Evolutionary conservation across 2,888 invertebrate species (phyloP).

Genomic region (Acheta domesticus): DNA sequence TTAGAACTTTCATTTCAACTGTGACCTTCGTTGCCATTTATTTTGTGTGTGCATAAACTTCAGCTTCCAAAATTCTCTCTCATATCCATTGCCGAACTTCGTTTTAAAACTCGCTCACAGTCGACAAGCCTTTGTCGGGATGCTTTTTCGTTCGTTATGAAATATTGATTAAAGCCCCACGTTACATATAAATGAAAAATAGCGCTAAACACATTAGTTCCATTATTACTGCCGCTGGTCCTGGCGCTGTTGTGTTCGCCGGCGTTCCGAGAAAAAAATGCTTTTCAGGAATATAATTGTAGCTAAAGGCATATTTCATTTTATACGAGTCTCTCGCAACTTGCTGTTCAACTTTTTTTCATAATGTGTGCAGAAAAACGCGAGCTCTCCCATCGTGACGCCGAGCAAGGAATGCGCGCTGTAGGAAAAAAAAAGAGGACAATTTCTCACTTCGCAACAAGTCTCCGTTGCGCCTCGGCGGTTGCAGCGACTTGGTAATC

Average conservation of each 20-base stretch:
- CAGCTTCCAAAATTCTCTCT: no score
- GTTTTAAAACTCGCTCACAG: not conserved
- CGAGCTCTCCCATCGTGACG: not conserved
- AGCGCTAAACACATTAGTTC: slow-evolving; percentile 9
- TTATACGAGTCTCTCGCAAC: not conserved
- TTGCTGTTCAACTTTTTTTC: not conserved
- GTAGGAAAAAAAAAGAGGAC: not conserved
- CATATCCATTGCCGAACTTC: not conserved
- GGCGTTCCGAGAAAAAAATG: not conserved
- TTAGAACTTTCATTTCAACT: no score
- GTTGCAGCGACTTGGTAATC: not conserved
- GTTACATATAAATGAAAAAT: slow-evolving; percentile 18
- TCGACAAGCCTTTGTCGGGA: not conserved
- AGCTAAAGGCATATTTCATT: slow-evolving; percentile 18
- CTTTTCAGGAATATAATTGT: slow-evolving; percentile 7
- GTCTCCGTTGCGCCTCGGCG: not conserved
- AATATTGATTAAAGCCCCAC: slow-evolving; percentile 7
- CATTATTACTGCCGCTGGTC: not conserved
- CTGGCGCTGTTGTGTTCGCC: not conserved
- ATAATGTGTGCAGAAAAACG: not conserved
- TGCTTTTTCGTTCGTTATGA: not conserved
- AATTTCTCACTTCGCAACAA: slow-evolving; percentile 18
- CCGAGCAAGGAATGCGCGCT: not conserved
- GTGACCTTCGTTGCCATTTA: no score
- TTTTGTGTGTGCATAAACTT: no score